Evolutionary conservation across 1,140 invertebrate genomes (phyloP), one percentile per base, ranked within the genome.

Genomic region (Mycetomoellerius zeteki): DNA sequence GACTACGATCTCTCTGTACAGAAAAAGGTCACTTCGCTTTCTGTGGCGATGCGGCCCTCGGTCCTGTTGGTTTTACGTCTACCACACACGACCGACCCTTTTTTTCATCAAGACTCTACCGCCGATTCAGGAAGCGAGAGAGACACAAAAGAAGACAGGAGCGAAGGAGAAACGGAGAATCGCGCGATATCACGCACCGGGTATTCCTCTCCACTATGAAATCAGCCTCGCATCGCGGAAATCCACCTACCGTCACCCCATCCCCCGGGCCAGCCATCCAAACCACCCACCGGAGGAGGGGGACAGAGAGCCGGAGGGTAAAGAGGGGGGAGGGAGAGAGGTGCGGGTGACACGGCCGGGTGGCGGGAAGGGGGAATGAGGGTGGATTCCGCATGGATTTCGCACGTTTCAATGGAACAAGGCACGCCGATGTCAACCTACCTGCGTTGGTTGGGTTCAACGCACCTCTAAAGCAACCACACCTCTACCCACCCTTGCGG

Each of bases 381-480:
- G 77, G 72, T 84, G 89, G 90, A 92, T 93, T 93, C 92, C 91
- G 88, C 92, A 92, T 91, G 91, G 91, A 91, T 93, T 92, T 93
- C 90, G 90, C 91, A 92, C 91, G 92, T 93, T 92, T 92, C 93
- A 92, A 93, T 93, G 93, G 89, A 92, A 93, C 93, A 91, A 93
- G 92, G 91, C 91, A 92, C 88, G 90, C 67, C 84, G 91, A 93
- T 93, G 93, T 93, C 93, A 93, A 93, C 90, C 91, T 92, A 93
- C 93, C 93, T 93, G 92, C 90, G 90, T 91, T 65, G 92, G 86
- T 92, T 65, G 93, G 92, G 93, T 94, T 94, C 92, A 93, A 93
- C 92, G 93, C 91, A 94, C 93, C 92, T 93, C 93, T 91, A 93
- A 93, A 93, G 92, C 92, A 93, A 94, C 92, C 92, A 92, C 91